A percentile compares a stretch with the other conserved stretches of the same genome.
phyloP scores from a whole-genome alignment of 2,888 invertebrate species.

The Frankliniella fusca region DNA sequence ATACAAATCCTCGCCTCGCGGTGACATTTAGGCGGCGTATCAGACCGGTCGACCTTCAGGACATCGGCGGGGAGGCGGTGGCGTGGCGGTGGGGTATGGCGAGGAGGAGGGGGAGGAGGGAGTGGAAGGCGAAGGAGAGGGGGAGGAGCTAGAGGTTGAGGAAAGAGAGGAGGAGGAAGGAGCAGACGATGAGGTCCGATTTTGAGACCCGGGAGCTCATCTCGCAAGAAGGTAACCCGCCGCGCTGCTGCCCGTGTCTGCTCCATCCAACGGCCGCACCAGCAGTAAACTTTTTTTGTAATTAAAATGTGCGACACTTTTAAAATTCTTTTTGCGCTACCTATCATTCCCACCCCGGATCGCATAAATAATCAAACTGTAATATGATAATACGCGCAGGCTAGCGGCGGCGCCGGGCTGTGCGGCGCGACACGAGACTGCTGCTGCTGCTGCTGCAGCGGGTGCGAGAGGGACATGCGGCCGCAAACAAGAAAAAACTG shows the following conservation, averaged over 20 bases:
- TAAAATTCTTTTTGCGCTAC: too few relatives aligned
- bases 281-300: too few relatives aligned
- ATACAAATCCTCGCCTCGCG: conserved; percentile 11
- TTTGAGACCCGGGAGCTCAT: too few relatives aligned
- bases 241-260: too few relatives aligned
- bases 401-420: too few relatives aligned
- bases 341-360: too few relatives aligned
- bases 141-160: not conserved
- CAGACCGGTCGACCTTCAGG: conserved; percentile 1
- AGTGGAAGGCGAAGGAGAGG: not conserved
- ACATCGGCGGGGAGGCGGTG: not conserved
- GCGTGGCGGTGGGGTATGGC: not conserved
- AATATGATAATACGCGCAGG: too few relatives aligned
- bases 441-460: not conserved
- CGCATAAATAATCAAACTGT: too few relatives aligned
- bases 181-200: not conserved
- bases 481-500: conserved; percentile 12
- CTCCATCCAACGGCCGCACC: too few relatives aligned
- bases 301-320: too few relatives aligned
- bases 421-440: too few relatives aligned
- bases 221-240: too few relatives aligned
- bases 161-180: not conserved
- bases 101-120: not conserved
- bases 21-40: conserved; percentile 7
- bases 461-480: not conserved